These are phyloP conservation scores for Leistus spinibarbis DNA, from an alignment of 2,888 invertebrate species.

Conservation along the genomic window DNA sequence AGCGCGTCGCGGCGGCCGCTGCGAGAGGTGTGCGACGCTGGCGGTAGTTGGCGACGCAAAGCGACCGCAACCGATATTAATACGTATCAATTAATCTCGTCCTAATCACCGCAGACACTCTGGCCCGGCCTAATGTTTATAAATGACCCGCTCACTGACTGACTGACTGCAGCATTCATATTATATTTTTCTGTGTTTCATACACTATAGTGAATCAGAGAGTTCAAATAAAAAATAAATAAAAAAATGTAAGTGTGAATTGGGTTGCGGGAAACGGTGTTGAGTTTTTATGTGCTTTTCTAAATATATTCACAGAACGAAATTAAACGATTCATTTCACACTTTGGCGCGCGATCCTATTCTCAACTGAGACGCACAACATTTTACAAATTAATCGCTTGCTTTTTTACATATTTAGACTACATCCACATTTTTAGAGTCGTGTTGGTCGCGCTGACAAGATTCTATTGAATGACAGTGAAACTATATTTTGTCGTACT, in stretches of 20 bases:
- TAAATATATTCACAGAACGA: not conserved
- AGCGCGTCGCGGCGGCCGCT: not conserved
- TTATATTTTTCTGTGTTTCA: slow-evolving; percentile 28
- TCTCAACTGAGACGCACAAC: not conserved
- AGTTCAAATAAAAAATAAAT: not conserved
- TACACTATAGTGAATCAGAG: too few species aligned
- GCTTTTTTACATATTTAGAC: not conserved
- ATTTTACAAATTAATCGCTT: not conserved
- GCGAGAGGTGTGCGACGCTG: not conserved
- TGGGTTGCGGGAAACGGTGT: not conserved
- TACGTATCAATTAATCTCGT: slow-evolving; percentile 35
- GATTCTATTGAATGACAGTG: too few species aligned
- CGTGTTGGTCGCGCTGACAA: too few species aligned
- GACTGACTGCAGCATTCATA: slow-evolving; percentile 40
- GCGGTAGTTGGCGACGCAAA: slow-evolving; percentile 4
- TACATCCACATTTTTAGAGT: not conserved
- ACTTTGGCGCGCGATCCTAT: slow-evolving; percentile 11
- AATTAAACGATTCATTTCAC: slow-evolving; percentile 6
- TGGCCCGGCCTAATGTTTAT: slow-evolving; percentile 32
- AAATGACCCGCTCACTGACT: slow-evolving; percentile 25
- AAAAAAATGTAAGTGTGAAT: not conserved
- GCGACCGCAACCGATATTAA: slow-evolving; percentile 26
- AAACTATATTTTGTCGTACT: too few species aligned
- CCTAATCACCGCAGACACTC: slow-evolving; percentile 35
- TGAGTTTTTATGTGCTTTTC: not conserved